Evolutionary conservation across 2,113 vertebrate genomes (phyloP).

Genomic region (Vombatus ursinus): DNA sequence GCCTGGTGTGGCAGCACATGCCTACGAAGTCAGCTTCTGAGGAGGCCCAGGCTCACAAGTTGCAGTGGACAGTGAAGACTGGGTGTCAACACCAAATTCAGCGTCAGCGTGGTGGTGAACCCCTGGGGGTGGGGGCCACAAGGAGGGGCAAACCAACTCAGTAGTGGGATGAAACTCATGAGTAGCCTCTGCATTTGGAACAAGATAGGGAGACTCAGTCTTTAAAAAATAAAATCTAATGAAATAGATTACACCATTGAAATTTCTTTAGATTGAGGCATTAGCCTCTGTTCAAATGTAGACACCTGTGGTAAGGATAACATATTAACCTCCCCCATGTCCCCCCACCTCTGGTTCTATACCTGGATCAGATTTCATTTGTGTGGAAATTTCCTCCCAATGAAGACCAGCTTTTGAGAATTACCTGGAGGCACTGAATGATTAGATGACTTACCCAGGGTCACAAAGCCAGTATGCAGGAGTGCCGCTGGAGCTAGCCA

Average conservation of each 20-base stretch:
- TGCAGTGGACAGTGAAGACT: neutral
- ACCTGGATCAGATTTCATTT: neutral
- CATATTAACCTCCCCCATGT: too few relatives aligned
- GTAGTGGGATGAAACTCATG: neutral
- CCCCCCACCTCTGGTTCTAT: too few relatives aligned
- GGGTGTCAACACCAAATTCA: neutral
- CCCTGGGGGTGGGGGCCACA: neutral
- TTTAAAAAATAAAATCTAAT: neutral
- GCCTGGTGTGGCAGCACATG: neutral
- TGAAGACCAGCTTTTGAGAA: neutral
- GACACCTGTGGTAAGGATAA: fast-evolving
- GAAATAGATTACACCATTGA: neutral
- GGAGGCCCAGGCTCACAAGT: neutral
- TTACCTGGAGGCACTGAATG: too few relatives aligned
- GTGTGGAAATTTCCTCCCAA: neutral
- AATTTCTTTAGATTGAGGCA: neutral
- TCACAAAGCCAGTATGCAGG: too few relatives aligned
- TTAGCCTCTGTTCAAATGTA: neutral
- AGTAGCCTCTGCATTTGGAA: neutral
- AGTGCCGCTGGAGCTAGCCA: too few relatives aligned
- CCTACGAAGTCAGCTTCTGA: neutral
- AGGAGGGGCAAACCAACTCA: neutral
- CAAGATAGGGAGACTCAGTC: neutral
- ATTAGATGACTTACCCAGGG: too few relatives aligned
- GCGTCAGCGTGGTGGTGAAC: neutral